Base-by-base conservation (phyloP, 30 jellyfish, hydroid and myxozoan species). In the Aurelia sp. region DNA sequence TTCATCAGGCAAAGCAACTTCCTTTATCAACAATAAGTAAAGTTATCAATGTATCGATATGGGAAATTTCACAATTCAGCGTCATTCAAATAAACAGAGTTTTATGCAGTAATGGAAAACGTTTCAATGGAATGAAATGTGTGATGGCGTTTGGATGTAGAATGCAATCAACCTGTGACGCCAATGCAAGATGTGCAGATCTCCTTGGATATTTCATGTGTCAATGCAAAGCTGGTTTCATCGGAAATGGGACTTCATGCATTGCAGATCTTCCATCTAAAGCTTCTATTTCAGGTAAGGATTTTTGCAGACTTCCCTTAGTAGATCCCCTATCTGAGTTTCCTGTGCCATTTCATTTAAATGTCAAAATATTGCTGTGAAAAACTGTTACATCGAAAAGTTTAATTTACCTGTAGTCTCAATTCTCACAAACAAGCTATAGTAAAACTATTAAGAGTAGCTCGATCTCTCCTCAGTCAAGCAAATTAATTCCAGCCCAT, bases 161-260 rank as follows among this genome's bases (percentile, higher is more conserved):
- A n/a, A 18, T 21, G 23, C 33, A n/a, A 13, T 59, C 69, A 12
- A 21, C 33, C 1, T 59, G 69, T 21, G 69, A 21, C 16, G 33
- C 7, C 6, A 4, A 59, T 6, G 11, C 69, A 59, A 59, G 33
- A 21, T 59, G 69, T 21, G 33, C 33, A 6, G 69, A 59, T n/a
- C 23, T 59, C 3, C 23, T 59, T 59, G 69, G 69, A 9, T 59
- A n/a, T 18, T 59, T 18, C 5, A 59, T 59, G 23, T 59, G 69
- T 21, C 23, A 59, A 18, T 59, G 69, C 16, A 59, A 59, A 21
- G 33, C 69, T 59, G 69, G 69, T 59, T n/a, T 59, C 31, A 15
- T 12, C 19, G 81, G 81, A 18, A 51, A 70, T 41, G 81, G 81
- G 22, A 70, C 81, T 13, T 18, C 33, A 12, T 70, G 81, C 23